phyloP scores from a whole-genome alignment of 2,113 vertebrate genomes.

The Rhabdornis inornatus region DNA sequence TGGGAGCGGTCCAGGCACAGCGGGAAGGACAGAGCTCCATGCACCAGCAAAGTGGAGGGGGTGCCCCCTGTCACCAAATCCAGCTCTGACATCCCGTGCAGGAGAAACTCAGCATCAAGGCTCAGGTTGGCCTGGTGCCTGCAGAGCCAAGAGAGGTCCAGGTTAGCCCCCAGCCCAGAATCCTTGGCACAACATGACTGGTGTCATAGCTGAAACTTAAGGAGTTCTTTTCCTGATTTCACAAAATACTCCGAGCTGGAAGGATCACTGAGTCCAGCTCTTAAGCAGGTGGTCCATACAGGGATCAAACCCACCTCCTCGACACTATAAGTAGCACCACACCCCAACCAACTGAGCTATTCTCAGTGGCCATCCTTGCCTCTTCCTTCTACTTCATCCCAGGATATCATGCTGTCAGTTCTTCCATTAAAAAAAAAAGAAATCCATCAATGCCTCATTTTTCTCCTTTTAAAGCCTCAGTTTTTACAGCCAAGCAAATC shows the following conservation, averaged over 20 bases:
- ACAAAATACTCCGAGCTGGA: background rate
- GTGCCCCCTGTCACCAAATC: conserved; percentile 52
- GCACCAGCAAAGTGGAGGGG: conserved; percentile 70
- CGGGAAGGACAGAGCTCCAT: conserved; percentile 62
- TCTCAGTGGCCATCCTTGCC: background rate
- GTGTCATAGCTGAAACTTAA: background rate
- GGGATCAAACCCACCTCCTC: background rate
- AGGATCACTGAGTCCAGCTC: background rate
- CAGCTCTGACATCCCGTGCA: conserved; percentile 51
- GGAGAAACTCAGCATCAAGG: conserved; percentile 52
- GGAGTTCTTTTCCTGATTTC: background rate
- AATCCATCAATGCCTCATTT: background rate
- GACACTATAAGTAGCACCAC: background rate
- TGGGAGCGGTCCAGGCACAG: conserved; percentile 64
- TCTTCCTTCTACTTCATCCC: background rate
- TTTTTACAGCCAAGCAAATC: background rate
- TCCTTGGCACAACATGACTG: background rate
- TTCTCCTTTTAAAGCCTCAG: background rate
- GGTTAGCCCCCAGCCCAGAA: background rate
- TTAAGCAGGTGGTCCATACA: background rate
- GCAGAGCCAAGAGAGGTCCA: conserved; percentile 12
- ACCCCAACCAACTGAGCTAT: background rate
- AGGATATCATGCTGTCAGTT: background rate
- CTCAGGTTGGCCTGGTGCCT: conserved; percentile 65
- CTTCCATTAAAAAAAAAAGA: background rate